phyloP scores from a whole-genome alignment of 2,113 vertebrate species.

The Petroica traversi region DNA sequence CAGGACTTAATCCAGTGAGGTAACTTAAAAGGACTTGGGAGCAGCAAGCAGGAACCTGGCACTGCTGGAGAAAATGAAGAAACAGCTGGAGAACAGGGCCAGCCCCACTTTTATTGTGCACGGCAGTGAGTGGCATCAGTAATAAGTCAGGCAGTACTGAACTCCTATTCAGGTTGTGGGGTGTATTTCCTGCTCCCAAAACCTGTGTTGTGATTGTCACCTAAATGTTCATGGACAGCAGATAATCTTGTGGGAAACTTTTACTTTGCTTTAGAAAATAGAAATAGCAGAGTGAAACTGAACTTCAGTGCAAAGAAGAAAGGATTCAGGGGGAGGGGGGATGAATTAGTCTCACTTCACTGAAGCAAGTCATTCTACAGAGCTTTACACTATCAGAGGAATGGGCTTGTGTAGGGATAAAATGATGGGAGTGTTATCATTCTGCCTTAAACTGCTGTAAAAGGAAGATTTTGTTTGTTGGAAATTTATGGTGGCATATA shows the following conservation, averaged over 20 bases:
- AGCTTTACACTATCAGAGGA: not conserved
- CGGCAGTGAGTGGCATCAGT: not conserved
- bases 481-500: not conserved
- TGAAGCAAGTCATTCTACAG: not conserved
- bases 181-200: not conserved
- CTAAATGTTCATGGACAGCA: not conserved
- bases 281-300: not conserved
- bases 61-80: conserved; percentile 36
- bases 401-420: not conserved
- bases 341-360: not conserved
- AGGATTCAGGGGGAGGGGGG: not conserved
- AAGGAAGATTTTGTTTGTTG: not conserved
- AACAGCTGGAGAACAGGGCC: not conserved
- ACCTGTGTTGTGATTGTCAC: not conserved
- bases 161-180: not conserved
- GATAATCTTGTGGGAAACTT: not conserved
- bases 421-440: not conserved
- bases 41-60: not conserved
- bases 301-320: not conserved
- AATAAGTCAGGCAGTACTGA: not conserved
- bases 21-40: not conserved
- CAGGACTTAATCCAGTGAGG: not conserved
- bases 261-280: not conserved
- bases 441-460: not conserved
- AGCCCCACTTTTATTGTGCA: not conserved